Evolutionary conservation across 2,113 vertebrate species (phyloP).

Genomic region (Loxodonta africana): DNA sequence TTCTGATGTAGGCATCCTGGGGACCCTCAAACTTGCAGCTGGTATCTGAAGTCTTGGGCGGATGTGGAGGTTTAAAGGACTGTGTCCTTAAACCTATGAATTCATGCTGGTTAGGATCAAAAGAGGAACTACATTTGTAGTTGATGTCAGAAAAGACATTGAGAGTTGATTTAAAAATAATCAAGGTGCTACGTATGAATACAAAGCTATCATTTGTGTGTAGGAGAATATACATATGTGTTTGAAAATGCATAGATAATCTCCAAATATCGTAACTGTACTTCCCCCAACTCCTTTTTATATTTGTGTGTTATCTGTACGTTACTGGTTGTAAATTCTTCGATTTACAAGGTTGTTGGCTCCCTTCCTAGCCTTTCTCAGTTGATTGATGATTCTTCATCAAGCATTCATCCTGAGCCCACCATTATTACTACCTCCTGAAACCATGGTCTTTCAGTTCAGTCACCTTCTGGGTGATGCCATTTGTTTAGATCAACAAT

Average conservation of each 20-base stretch:
- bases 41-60: too few species aligned
- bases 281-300: not conserved
- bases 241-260: not conserved
- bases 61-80: too few species aligned
- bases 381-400: not conserved
- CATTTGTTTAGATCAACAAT: not conserved
- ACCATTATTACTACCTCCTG: not conserved
- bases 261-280: not conserved
- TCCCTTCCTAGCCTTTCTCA: not conserved
- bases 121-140: too few species aligned
- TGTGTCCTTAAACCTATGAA: too few species aligned
- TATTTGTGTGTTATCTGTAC: not conserved
- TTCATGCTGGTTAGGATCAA: too few species aligned
- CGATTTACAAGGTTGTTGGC: not conserved
- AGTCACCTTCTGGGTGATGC: not conserved
- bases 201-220: too few species aligned
- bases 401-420: fast-evolving
- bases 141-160: too few species aligned
- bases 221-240: too few species aligned
- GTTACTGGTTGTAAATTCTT: not conserved
- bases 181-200: too few species aligned
- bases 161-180: too few species aligned
- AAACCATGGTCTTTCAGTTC: not conserved
- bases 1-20: too few species aligned
- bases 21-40: too few species aligned